A percentile compares a stretch with the other conserved stretches of the same genome.
phyloP scores from a whole-genome alignment of 2,888 invertebrate species.

The Hipparchia semele region DNA sequence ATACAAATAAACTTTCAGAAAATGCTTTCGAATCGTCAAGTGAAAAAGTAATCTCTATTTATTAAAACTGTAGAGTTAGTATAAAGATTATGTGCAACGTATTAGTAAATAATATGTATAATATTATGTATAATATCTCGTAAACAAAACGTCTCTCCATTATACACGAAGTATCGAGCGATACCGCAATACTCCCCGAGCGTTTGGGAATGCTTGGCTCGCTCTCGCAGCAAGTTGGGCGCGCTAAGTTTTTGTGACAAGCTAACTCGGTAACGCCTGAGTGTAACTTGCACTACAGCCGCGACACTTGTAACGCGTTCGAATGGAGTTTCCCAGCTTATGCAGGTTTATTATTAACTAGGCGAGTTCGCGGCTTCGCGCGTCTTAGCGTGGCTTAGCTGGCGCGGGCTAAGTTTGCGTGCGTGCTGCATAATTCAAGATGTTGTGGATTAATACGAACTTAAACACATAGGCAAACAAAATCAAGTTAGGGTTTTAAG shows the following conservation, averaged over 20 bases:
- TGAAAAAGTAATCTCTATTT: too few relatives aligned
- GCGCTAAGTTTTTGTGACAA: slow-evolving; percentile 71
- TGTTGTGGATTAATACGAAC: slow-evolving; percentile 2
- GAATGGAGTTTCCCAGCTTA: slow-evolving; percentile 47
- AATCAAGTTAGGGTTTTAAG: neutral
- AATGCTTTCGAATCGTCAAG: too few relatives aligned
- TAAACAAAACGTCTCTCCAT: too few relatives aligned
- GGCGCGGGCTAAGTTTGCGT: slow-evolving; percentile 9
- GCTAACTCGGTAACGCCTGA: slow-evolving; percentile 54
- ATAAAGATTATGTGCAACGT: too few relatives aligned
- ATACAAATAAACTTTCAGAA: too few relatives aligned
- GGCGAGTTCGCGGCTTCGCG: slow-evolving; percentile 39
- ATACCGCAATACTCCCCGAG: slow-evolving; percentile 30
- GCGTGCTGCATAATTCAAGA: slow-evolving; percentile 4
- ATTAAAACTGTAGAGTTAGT: too few relatives aligned
- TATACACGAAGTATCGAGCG: slow-evolving; percentile 21
- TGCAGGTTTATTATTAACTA: slow-evolving; percentile 45
- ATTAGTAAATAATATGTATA: too few relatives aligned
- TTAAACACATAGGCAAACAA: neutral
- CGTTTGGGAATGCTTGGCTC: slow-evolving; percentile 42
- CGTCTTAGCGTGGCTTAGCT: slow-evolving; percentile 30
- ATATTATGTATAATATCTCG: too few relatives aligned
- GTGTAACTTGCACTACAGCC: slow-evolving; percentile 46
- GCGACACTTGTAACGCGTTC: slow-evolving; percentile 49
- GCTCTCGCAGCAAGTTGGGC: slow-evolving; percentile 42